These are phyloP conservation scores for Hermaeophaga mercurialis DNA, from an alignment of 2,888 invertebrate species.

Conservation along the genomic window DNA sequence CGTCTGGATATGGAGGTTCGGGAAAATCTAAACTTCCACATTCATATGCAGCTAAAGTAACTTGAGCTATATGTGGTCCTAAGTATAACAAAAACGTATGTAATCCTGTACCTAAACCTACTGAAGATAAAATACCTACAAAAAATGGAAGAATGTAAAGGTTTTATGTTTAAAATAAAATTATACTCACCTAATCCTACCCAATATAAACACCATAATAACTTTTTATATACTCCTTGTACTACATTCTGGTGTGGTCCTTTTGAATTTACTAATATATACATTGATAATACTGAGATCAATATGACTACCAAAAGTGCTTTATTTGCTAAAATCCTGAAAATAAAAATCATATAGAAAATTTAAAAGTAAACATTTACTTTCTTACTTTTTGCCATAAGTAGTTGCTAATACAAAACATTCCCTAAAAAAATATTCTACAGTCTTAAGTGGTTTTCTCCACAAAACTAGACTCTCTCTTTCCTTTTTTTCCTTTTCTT, in stretches of 20 bases:
- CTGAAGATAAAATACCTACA: constrained; percentile 90
- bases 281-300: constrained; percentile 59
- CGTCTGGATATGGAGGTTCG: constrained; percentile 96
- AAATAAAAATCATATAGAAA: constrained; percentile 49
- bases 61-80: constrained; percentile 98
- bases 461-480: constrained; percentile 75
- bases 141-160: neutral
- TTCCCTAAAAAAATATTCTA: constrained; percentile 81
- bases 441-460: constrained; percentile 78
- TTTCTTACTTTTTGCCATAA: constrained; percentile 64
- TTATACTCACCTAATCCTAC: constrained; percentile 51
- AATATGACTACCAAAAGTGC: constrained; percentile 61
- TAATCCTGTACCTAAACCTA: constrained; percentile 96
- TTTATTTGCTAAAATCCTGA: constrained; percentile 68
- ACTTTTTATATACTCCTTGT: constrained; percentile 58
- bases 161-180: too few relatives aligned
- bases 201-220: constrained; percentile 57
- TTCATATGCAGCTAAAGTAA: constrained; percentile 97
- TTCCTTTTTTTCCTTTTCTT: constrained; percentile 63
- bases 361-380: too few relatives aligned
- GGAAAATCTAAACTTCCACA: constrained; percentile 95
- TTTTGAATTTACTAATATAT: constrained; percentile 63
- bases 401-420: constrained; percentile 66
- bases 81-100: constrained; percentile 98
- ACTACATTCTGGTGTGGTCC: constrained; percentile 70